Evolutionary conservation across 2,888 invertebrate genomes (phyloP).

Genomic region (Drosophila pseudotakahashii): DNA sequence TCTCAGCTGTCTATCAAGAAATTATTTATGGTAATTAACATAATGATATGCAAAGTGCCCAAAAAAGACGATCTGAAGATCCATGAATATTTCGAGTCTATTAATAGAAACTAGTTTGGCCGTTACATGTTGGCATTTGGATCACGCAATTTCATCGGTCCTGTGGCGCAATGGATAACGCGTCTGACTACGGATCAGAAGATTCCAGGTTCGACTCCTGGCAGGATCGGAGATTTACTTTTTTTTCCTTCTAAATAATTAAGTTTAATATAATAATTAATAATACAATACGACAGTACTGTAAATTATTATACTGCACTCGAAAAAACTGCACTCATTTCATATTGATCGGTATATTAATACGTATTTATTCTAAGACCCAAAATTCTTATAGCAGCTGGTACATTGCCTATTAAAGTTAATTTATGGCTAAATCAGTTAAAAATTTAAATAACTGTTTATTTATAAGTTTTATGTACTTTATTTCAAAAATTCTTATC

Average conservation of each 20-base stretch:
- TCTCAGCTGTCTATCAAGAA: slow-evolving; percentile 32
- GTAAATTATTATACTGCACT: too few relatives aligned
- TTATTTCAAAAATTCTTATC: too few relatives aligned
- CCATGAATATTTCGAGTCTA: slow-evolving; percentile 5
- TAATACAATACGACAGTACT: too few relatives aligned
- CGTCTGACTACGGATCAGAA: slow-evolving; percentile 84
- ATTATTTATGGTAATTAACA: slow-evolving; percentile 33
- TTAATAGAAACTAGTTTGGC: slow-evolving; percentile 18
- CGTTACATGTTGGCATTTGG: neutral
- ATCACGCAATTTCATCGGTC: slow-evolving; percentile 52
- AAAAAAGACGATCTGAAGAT: slow-evolving; percentile 11
- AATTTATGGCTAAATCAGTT: neutral
- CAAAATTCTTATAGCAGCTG: too few relatives aligned
- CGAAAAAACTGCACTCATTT: too few relatives aligned
- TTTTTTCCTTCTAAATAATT: neutral
- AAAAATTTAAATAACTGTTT: too few relatives aligned
- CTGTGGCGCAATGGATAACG: slow-evolving; percentile 84
- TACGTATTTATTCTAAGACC: too few relatives aligned
- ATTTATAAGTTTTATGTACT: too few relatives aligned
- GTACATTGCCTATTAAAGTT: neutral
- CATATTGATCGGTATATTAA: too few relatives aligned
- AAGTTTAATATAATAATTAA: too few relatives aligned
- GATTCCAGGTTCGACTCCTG: slow-evolving; percentile 84
- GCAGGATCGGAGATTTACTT: slow-evolving; percentile 16
- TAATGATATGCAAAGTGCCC: slow-evolving; percentile 37